phyloP scores from a whole-genome alignment of 2,113 vertebrate genomes.

The Neotragus pygmaeus region DNA sequence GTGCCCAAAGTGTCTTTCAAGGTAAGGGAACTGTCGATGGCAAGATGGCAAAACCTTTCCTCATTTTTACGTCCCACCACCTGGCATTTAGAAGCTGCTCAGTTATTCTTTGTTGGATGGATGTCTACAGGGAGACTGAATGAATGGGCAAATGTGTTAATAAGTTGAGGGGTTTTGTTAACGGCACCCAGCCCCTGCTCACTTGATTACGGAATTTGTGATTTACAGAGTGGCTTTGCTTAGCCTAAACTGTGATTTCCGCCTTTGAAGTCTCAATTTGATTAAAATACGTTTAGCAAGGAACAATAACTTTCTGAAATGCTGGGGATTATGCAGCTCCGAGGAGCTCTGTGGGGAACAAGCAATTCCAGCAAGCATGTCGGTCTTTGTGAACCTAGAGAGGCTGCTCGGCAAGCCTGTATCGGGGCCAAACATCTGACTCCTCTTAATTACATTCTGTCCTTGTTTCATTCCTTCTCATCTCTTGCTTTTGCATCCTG shows the following conservation, averaged over 20 bases:
- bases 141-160: background rate
- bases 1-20: background rate
- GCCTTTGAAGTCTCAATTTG: slow-evolving; percentile 49
- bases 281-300: slow-evolving; percentile 39
- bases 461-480: slow-evolving; percentile 32
- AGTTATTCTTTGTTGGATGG: background rate
- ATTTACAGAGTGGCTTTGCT: background rate
- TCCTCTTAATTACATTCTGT: slow-evolving; percentile 48
- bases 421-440: slow-evolving; percentile 6
- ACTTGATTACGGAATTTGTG: background rate
- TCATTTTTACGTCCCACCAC: background rate
- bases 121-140: background rate
- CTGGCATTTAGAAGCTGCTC: background rate
- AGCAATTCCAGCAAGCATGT: background rate
- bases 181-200: background rate
- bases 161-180: background rate
- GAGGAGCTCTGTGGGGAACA: slow-evolving; percentile 20
- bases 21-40: background rate
- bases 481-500: slow-evolving; percentile 20
- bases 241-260: background rate
- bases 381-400: background rate
- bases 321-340: background rate
- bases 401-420: background rate
- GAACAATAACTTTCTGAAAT: slow-evolving; percentile 23
- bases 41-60: background rate